A percentile compares a stretch with the other conserved stretches of the same genome.
Conservation (phyloP, 2,888 invertebrate species). For the Pandemis cinnamomeana region DNA sequence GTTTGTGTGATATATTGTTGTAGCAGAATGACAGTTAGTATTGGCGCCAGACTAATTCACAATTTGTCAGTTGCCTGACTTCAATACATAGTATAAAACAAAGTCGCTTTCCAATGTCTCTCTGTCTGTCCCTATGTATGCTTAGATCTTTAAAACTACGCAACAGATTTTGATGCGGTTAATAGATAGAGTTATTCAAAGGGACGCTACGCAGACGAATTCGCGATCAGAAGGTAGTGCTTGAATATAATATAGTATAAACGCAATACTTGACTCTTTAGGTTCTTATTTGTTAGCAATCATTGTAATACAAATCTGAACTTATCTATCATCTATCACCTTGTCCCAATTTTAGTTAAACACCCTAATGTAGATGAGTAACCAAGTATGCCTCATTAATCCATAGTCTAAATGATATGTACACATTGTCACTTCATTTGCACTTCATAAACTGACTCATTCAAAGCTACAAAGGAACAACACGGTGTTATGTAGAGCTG, state of each 20-base stretch:
- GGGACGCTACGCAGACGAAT: no score
- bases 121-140: no score
- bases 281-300: background rate
- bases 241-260: no score
- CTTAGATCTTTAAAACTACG: no score
- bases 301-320: background rate
- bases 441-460: slow-evolving; percentile 4
- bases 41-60: background rate
- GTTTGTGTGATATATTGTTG: background rate
- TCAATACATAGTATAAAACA: background rate
- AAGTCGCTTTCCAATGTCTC: no score
- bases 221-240: no score
- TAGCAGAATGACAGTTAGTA: background rate
- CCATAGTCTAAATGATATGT: background rate
- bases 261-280: background rate
- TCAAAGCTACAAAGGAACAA: background rate
- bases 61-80: background rate
- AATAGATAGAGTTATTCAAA: no score
- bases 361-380: background rate
- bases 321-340: background rate
- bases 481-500: background rate
- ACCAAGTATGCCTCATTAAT: slow-evolving; percentile 2
- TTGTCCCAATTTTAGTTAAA: background rate
- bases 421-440: background rate
- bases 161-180: no score